These are phyloP conservation scores for Cephus spinipes DNA, from an alignment of 2,888 invertebrate genomes.

Conservation along the genomic window DNA sequence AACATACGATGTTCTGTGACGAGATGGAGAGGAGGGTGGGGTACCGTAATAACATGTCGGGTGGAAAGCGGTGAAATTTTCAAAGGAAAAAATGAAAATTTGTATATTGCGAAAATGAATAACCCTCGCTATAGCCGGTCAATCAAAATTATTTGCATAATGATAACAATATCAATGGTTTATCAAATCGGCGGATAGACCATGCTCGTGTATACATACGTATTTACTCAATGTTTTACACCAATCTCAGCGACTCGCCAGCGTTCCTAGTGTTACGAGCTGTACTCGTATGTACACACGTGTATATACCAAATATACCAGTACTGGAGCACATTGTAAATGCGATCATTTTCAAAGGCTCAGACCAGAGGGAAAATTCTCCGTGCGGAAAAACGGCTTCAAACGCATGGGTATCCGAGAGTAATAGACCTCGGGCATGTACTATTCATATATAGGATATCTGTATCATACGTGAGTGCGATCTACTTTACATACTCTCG, in stretches of 20 bases:
- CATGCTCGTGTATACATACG: neutral
- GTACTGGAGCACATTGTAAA: constrained; percentile 11
- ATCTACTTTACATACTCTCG: neutral
- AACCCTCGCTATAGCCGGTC: neutral
- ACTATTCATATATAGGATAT: neutral
- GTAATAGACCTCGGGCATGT: constrained; percentile 9
- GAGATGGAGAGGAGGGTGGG: neutral
- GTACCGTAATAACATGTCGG: neutral
- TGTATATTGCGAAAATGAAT: neutral
- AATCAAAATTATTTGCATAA: neutral
- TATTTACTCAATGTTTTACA: neutral
- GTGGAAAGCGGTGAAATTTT: neutral
- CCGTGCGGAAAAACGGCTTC: constrained; percentile 19
- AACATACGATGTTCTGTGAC: neutral
- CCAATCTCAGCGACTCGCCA: neutral
- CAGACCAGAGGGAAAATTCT: constrained; percentile 19
- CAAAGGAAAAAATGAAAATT: neutral
- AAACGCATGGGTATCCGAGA: constrained; percentile 14
- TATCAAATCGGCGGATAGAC: neutral
- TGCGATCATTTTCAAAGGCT: constrained; percentile 21
- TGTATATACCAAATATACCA: neutral
- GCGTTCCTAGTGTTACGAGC: neutral
- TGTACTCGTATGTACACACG: neutral
- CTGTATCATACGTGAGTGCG: neutral
- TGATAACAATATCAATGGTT: neutral